Conservation (phyloP, 2,888 invertebrate species). For the Drosophila kambysellisi region DNA sequence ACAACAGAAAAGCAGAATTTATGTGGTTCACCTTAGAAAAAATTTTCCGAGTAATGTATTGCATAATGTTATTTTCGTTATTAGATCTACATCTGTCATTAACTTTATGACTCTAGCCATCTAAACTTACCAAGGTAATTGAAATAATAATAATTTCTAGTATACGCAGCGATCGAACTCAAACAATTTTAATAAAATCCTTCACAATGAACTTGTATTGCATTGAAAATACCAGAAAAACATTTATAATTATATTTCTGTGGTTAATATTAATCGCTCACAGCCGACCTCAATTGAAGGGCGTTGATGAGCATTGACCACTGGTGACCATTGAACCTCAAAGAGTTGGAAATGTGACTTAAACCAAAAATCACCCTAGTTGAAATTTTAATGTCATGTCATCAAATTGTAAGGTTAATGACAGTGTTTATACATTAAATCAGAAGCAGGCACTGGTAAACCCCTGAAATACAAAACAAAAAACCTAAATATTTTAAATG, state of each 20-base stretch:
- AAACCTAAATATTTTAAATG: constrained; percentile 12
- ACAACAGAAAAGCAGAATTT: no score
- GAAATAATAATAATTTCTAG: constrained; percentile 24
- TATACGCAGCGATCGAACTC: constrained; percentile 13
- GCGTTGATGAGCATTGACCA: constrained; percentile 73
- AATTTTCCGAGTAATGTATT: no score
- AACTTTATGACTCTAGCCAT: constrained; percentile 4
- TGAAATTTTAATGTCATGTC: constrained; percentile 45
- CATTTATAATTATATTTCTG: constrained; percentile 39
- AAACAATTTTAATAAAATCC: constrained; percentile 40
- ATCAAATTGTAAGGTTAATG: constrained; percentile 74
- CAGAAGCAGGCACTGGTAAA: constrained; percentile 36
- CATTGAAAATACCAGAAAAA: constrained; percentile 38
- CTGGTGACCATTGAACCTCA: constrained; percentile 61
- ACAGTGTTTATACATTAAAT: constrained; percentile 53
- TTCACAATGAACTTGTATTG: constrained; percentile 71
- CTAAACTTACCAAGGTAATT: constrained; percentile 3
- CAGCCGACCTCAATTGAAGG: constrained; percentile 70
- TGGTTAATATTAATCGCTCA: constrained; percentile 46
- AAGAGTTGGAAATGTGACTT: constrained; percentile 39
- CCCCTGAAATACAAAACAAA: constrained; percentile 36
- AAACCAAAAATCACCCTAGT: constrained; percentile 37
- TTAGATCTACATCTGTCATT: constrained; percentile 33
- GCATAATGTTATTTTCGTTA: no score
- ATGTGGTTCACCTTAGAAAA: no score